These are phyloP conservation scores for Sardinella longiceps DNA, from an alignment of 2,797 vertebrate species.

Conservation along the genomic window DNA sequence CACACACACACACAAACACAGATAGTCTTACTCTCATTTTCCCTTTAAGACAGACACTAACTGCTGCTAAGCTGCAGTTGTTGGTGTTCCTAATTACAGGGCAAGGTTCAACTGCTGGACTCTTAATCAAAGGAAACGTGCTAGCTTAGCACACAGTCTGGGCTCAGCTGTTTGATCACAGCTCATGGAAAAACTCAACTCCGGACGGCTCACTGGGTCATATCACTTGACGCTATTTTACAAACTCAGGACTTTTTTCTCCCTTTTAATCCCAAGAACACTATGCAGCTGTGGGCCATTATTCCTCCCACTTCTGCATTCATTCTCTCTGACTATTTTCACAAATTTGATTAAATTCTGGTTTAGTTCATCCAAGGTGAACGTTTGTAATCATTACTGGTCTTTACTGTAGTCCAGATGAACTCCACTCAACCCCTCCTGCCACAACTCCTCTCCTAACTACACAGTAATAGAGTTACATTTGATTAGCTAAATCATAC, in stretches of 20 bases:
- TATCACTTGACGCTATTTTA: neutral
- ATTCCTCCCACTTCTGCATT: neutral
- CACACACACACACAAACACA: too few species aligned
- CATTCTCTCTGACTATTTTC: neutral
- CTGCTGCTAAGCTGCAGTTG: constrained; percentile 24
- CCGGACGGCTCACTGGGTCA: neutral
- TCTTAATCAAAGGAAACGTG: neutral
- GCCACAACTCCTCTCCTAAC: neutral
- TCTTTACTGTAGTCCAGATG: neutral
- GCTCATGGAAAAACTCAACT: neutral
- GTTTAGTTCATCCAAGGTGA: neutral
- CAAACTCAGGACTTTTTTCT: neutral
- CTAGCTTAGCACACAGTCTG: neutral
- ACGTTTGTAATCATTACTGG: neutral
- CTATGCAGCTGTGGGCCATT: neutral
- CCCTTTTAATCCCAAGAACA: neutral
- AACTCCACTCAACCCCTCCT: neutral
- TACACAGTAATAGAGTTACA: neutral
- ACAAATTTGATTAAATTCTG: neutral
- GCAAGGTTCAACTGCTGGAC: neutral
- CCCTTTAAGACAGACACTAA: neutral
- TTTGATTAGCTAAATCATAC: too few species aligned
- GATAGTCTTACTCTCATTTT: neutral
- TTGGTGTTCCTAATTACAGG: constrained; percentile 6
- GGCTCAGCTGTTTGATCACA: neutral